These are phyloP conservation scores for Myzus persicae DNA, from an alignment of 1,140 invertebrate species.

Conservation along the genomic window DNA sequence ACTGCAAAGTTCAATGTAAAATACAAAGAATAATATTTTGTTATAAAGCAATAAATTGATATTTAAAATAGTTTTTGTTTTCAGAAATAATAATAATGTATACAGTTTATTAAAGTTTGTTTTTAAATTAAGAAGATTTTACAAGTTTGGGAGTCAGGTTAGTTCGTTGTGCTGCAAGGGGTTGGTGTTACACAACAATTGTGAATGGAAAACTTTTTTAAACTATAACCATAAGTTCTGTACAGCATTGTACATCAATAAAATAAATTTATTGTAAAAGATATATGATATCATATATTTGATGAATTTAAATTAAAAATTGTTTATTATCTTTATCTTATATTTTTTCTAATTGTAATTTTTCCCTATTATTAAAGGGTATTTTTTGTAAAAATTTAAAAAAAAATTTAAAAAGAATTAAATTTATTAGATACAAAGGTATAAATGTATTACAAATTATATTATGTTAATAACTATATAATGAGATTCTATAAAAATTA, in stretches of 20 bases:
- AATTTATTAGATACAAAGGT: background rate
- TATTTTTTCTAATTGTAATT: background rate
- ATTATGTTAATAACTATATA: background rate
- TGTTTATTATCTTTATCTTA: background rate
- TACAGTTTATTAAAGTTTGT: background rate
- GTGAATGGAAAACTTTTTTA: background rate
- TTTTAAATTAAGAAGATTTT: background rate
- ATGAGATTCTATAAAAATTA: background rate
- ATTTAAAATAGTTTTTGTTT: background rate
- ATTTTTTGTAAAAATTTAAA: background rate
- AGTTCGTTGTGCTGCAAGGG: background rate
- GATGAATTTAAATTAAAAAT: background rate
- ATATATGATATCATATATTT: background rate
- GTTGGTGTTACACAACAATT: background rate
- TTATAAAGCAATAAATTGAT: background rate
- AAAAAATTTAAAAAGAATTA: background rate
- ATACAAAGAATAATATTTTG: slow-evolving; percentile 9
- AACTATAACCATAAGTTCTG: background rate
- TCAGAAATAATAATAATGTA: background rate
- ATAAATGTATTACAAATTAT: background rate
- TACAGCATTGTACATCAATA: background rate
- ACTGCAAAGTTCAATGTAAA: background rate
- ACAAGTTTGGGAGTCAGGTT: background rate
- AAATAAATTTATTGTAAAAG: background rate
- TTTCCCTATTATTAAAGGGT: background rate